Base-by-base conservation (phyloP, 2,113 vertebrate species). In the Limanda limanda region DNA sequence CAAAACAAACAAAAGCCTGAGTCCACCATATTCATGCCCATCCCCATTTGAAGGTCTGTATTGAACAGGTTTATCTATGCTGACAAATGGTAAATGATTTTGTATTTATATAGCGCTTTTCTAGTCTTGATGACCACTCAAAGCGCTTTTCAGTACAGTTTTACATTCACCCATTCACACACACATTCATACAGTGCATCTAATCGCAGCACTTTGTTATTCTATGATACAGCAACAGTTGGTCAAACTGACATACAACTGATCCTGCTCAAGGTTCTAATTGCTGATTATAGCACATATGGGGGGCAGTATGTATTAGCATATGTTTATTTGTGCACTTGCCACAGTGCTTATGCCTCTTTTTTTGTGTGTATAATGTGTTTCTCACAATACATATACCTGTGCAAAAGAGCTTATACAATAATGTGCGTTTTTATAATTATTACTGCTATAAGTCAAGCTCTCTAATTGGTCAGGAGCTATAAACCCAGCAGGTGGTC, bases 391-490 rank as follows among this genome's bases (percentile, higher is more conserved):
- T 62, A n/a, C n/a, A 42, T 56, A n/a, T 67, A 71, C 71, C 11
- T 79, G 18, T 40, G 25, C 57, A 13, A 52, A 14, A 59, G 59
- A 65, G 25, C n/a, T 15, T 61, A 71, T 14, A 65, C 64, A 62
- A 31, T 18, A 25, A 20, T 87, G 79, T 69, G 72, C 68, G 70
- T 31, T 56, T 20, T 56, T 31, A 71, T 51, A 82, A 69, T 80
- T 88, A 87, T 89, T 79, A 70, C 82, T 67, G 60, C 48, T 81
- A 92, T 92, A 90, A 93, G 90, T 90, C 89, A 89, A 77, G 85
- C 25, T 27, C 79, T 88, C n/a, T 92, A 93, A 92, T 91, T 92
- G 90, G 89, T 87, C 86, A 82, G 77, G 69, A 86, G 81, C 87
- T 74, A 81, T 84, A 86, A 89, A 55, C 79, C 0, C 86, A 88